A percentile compares a stretch with the other conserved stretches of the same genome.
Evolutionary conservation across 2,113 vertebrate genomes (phyloP).

Genomic region (Psittacula cyanocephala): DNA sequence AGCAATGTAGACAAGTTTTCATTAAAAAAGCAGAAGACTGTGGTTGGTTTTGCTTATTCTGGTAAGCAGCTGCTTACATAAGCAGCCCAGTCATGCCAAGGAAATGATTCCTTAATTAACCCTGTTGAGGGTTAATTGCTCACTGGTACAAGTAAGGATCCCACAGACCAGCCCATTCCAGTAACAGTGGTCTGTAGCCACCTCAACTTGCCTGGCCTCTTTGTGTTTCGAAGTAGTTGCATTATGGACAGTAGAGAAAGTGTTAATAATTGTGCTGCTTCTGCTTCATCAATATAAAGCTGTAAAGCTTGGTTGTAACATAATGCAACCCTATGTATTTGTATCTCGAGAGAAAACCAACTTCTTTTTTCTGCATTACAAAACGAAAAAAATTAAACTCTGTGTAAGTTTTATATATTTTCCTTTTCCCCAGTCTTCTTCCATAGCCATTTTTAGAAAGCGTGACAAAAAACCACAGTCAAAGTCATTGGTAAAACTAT

Average conservation of each 20-base stretch:
- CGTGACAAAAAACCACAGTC: not conserved
- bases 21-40: not conserved
- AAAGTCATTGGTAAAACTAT: not conserved
- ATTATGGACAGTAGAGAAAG: not conserved
- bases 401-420: not conserved
- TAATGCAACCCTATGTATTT: not conserved
- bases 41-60: not conserved
- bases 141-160: accelerated
- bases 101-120: not conserved
- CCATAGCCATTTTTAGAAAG: not conserved
- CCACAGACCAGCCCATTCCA: not conserved
- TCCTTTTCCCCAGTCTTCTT: not conserved
- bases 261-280: not conserved
- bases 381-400: not conserved
- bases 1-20: not conserved
- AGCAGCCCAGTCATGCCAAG: not conserved
- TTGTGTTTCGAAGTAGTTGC: not conserved
- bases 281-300: not conserved
- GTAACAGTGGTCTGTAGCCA: accelerated
- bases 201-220: accelerated
- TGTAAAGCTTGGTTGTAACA: not conserved
- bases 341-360: not conserved
- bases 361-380: not conserved
- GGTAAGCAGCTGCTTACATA: not conserved
- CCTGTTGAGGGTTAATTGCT: not conserved